Evolutionary conservation across 2,797 vertebrate species (phyloP).

Genomic region (Microctenopoma stevenorrisi): DNA sequence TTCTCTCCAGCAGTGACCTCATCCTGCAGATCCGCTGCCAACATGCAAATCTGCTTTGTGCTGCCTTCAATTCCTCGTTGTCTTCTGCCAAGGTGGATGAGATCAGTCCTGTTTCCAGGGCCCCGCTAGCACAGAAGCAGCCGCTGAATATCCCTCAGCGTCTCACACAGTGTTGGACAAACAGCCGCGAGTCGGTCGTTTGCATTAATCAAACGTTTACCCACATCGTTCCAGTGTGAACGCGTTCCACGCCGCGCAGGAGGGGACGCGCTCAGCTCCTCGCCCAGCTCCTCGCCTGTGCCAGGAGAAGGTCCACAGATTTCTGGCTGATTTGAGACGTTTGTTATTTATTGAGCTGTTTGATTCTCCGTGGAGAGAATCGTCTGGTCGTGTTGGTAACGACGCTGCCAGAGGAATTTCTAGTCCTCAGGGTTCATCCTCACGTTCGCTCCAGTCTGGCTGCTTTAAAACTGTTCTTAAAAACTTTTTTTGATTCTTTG

Average conservation of each 20-base stretch:
- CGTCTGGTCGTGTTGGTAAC: background rate
- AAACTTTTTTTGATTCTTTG: too few relatives aligned
- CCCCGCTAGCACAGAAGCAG: too few relatives aligned
- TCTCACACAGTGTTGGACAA: too few relatives aligned
- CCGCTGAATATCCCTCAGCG: too few relatives aligned
- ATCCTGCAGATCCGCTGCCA: background rate
- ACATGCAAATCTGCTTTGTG: background rate
- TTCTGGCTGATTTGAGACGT: background rate
- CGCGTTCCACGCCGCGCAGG: constrained; percentile 2
- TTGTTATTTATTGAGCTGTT: background rate
- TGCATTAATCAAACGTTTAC: too few relatives aligned
- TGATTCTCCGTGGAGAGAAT: background rate
- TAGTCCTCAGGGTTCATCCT: background rate
- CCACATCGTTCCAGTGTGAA: constrained; percentile 23
- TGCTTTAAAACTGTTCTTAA: too few relatives aligned
- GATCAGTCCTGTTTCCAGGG: background rate
- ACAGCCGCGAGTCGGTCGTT: too few relatives aligned
- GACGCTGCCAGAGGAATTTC: background rate
- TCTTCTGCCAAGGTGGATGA: background rate
- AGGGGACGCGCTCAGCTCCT: constrained; percentile 18
- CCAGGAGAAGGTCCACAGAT: background rate
- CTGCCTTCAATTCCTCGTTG: background rate
- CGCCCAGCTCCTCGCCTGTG: background rate
- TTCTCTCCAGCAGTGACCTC: background rate
- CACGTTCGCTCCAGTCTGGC: too few relatives aligned